phyloP scores from a whole-genome alignment of 2,888 invertebrate species.

The Andrena marginata region DNA sequence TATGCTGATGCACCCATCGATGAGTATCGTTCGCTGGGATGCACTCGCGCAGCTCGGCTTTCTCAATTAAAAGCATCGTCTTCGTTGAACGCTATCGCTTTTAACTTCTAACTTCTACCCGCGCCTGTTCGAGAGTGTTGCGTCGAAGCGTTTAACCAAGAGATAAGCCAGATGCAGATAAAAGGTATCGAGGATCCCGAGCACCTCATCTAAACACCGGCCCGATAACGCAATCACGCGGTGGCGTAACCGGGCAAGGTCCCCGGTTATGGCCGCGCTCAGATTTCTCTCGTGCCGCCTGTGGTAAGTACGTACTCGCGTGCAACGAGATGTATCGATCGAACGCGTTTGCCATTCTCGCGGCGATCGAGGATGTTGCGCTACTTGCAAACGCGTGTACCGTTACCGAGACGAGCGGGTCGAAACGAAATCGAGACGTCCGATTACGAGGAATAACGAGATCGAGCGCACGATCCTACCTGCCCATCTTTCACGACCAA shows the following conservation, averaged over 20 bases:
- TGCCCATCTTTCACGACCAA: not conserved
- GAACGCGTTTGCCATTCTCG: too few relatives aligned
- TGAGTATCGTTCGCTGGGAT: constrained; percentile 67
- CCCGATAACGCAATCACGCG: constrained; percentile 12
- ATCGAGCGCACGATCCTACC: not conserved
- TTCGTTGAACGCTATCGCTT: constrained; percentile 40
- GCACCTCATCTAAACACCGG: not conserved
- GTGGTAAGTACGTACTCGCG: too few relatives aligned
- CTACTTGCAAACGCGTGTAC: not conserved
- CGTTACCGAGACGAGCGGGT: not conserved
- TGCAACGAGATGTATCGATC: too few relatives aligned
- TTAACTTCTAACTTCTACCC: not conserved
- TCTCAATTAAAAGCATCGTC: constrained; percentile 61
- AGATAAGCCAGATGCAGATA: constrained; percentile 58
- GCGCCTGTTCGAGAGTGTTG: constrained; percentile 22
- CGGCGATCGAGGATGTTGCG: not conserved
- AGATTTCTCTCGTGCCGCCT: not conserved
- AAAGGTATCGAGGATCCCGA: constrained; percentile 56
- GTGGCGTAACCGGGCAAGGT: constrained; percentile 1
- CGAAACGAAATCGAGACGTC: not conserved
- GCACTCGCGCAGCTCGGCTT: not conserved
- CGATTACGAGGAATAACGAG: constrained; percentile 5
- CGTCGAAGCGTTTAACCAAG: constrained; percentile 36
- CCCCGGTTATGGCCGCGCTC: constrained; percentile 35
- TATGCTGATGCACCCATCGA: not conserved